Base-by-base conservation (phyloP, 2,888 invertebrate genomes). In the Leptinotarsa rubiginosa region DNA sequence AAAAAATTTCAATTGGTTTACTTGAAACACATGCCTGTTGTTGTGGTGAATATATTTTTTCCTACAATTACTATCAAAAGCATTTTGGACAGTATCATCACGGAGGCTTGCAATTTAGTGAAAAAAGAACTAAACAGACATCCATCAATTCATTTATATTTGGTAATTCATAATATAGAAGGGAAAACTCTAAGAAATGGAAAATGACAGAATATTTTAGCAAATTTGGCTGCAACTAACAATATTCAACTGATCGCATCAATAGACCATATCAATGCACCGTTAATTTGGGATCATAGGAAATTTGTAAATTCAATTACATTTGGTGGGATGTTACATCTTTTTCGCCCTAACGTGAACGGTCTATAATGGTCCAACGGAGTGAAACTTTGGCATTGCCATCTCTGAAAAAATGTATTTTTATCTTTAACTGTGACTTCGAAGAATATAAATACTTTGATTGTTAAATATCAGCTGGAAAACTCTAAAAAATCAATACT, bases 211-310 rank as follows among this genome's bases (percentile, higher is more conserved):
- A 91, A 92, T 70, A 89, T 93, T 4, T 87, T 99, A 13, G 92
- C 96, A 4, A 91, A 92, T 78, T 88, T 99, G 78, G 93, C 96
- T 0, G 90, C 92, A 75, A 90, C 95, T 56, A 89, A 90, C 15
- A 94, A 95, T 85, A 89, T 98, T 67, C 96, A 96, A 86, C 88
- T 98, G 13, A 88, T 99, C 78, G 97, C 97, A 3, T 95, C 97
- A 0, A 92, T 97, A 69, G 98, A 99, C 89, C 97, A 98, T 85
- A 95, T 98, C 49, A 98, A 98, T 88, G 94, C 97, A n/a, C 95
- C 96, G 4, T 87, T 96, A 75, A 90, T 97, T 82, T 97, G 97
- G 96, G 96, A 97, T 85, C 95, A 96, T 82, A 91, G 92, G 5
- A 96, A 95, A 84, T 88, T 95, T 41, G 95, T 81, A 92, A 94